A percentile compares a stretch with the other conserved stretches of the same genome.
phyloP scores from a whole-genome alignment of 2,888 invertebrate genomes.

The Epinotia demarniana region DNA sequence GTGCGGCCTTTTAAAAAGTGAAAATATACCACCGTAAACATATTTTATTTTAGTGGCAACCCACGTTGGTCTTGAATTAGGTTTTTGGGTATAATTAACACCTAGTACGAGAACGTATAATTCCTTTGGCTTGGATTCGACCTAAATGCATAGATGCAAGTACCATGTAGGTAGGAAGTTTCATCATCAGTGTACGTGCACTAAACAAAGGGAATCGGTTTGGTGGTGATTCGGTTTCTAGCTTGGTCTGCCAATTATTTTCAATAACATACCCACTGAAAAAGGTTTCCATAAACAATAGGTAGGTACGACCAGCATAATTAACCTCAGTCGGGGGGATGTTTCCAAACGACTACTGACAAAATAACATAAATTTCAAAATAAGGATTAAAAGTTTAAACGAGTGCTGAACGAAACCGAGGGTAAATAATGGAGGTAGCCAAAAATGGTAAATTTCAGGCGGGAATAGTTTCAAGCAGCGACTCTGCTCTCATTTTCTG shows the following conservation, averaged over 20 bases:
- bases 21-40: too few relatives aligned
- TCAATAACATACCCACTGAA: neutral
- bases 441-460: constrained; percentile 45
- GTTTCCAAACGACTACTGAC: constrained; percentile 11
- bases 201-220: neutral
- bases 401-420: constrained; percentile 38
- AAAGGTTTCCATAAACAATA: neutral
- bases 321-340: neutral
- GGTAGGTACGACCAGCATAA: neutral
- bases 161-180: neutral
- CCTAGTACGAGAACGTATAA: neutral
- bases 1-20: too few relatives aligned
- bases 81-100: too few relatives aligned
- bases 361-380: constrained; percentile 33
- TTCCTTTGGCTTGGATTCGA: constrained; percentile 6
- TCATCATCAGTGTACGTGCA: neutral
- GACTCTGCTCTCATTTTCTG: constrained; percentile 52
- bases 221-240: neutral
- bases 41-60: too few relatives aligned
- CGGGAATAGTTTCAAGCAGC: constrained; percentile 50
- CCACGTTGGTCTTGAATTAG: too few relatives aligned
- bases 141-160: constrained; percentile 5
- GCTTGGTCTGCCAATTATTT: neutral
- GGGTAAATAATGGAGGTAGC: constrained; percentile 41
- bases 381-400: constrained; percentile 41